A percentile compares a stretch with the other conserved stretches of the same genome.
These are phyloP conservation scores for Lepidocyrtoides sp. DNA, from an alignment of 2,888 invertebrate genomes.

Conservation along the genomic window DNA sequence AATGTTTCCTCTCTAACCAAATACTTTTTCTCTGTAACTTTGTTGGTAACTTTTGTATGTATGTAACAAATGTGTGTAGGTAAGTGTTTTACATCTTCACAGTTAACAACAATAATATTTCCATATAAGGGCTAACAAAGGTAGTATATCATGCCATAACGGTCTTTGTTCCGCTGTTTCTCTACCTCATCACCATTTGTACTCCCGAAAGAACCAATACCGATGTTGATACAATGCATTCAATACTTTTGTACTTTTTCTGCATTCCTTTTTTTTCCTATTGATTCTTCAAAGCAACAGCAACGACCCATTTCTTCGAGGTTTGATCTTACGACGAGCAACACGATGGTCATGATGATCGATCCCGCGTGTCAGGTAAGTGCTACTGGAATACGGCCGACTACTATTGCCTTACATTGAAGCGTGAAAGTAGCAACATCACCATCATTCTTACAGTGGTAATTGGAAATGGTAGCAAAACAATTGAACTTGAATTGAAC, in stretches of 20 bases:
- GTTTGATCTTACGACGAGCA: not conserved
- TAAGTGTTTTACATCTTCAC: not conserved
- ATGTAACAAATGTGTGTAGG: not conserved
- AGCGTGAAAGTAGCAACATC: too few relatives aligned
- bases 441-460: too few relatives aligned
- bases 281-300: not conserved
- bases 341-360: not conserved
- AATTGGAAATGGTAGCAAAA: constrained; percentile 14
- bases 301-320: not conserved
- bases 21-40: too few relatives aligned
- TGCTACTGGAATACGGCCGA: constrained; percentile 35
- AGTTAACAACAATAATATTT: constrained; percentile 45
- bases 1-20: too few relatives aligned
- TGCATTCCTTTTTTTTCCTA: not conserved
- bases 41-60: too few relatives aligned
- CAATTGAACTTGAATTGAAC: not conserved
- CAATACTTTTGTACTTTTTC: too few relatives aligned
- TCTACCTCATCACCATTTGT: not conserved
- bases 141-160: constrained; percentile 37
- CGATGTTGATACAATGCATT: not conserved
- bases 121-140: constrained; percentile 67
- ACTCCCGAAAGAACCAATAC: too few relatives aligned
- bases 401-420: not conserved
- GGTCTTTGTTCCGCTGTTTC: constrained; percentile 33
- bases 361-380: not conserved